These are phyloP conservation scores for Bryconaethiops microstoma DNA, from an alignment of 2,797 vertebrate genomes.

Conservation along the genomic window DNA sequence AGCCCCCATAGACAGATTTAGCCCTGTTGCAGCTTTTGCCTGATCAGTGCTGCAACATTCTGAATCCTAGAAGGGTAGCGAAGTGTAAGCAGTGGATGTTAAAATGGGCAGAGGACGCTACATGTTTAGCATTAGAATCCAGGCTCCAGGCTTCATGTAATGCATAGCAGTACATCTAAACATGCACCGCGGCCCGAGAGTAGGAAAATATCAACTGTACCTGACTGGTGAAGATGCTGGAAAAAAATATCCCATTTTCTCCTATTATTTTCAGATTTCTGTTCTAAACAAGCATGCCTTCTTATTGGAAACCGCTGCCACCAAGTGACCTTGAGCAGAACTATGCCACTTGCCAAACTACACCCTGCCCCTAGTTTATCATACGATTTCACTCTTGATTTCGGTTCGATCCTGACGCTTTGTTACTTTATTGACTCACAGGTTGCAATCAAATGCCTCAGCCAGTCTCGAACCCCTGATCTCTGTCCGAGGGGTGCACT, in stretches of 20 bases:
- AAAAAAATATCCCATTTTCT: background rate
- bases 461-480: too few species aligned
- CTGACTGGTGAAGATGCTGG: background rate
- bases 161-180: background rate
- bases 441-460: too few species aligned
- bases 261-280: background rate
- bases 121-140: background rate
- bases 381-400: background rate
- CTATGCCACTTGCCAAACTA: too few species aligned
- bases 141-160: background rate
- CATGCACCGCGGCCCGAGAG: background rate
- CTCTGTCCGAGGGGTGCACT: too few species aligned
- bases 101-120: background rate
- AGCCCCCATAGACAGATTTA: background rate
- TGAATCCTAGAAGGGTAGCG: background rate
- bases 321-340: background rate
- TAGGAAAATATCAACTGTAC: background rate
- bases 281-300: background rate
- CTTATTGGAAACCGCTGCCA: background rate
- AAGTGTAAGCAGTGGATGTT: background rate
- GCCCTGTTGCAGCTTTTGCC: background rate
- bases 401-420: background rate
- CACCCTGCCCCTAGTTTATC: background rate
- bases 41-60: background rate
- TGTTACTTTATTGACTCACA: too few species aligned